Evolutionary conservation across 2,113 vertebrate genomes (phyloP).

Genomic region (Scalopus aquaticus): DNA sequence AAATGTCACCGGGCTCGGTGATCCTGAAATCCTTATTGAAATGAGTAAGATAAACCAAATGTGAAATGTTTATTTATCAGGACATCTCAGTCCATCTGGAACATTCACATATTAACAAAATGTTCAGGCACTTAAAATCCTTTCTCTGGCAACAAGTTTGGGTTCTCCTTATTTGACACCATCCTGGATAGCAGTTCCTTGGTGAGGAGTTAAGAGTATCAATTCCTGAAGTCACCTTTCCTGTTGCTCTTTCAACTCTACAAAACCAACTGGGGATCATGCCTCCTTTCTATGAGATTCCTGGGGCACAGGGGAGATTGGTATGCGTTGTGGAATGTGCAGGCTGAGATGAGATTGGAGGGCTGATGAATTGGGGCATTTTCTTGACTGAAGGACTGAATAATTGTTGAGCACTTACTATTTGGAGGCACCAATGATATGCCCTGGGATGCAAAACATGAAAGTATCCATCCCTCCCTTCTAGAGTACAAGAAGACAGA

Average conservation of each 20-base stretch:
- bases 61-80: constrained; percentile 58
- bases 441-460: constrained; percentile 10
- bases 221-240: constrained; percentile 33
- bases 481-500: background rate
- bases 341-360: background rate
- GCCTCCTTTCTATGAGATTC: background rate
- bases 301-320: background rate
- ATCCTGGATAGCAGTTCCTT: constrained; percentile 43
- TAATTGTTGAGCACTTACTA: constrained; percentile 33
- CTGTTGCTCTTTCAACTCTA: background rate
- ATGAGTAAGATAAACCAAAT: constrained; percentile 63
- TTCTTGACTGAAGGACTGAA: constrained; percentile 32
- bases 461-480: background rate
- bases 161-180: constrained; percentile 45
- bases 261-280: background rate
- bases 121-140: constrained; percentile 52
- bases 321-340: background rate
- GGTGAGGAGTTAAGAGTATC: background rate
- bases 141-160: constrained; percentile 62
- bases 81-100: constrained; percentile 53
- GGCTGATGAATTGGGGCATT: background rate
- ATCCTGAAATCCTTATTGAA: constrained; percentile 62
- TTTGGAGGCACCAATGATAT: background rate
- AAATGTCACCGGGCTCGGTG: constrained; percentile 42
- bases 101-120: constrained; percentile 60